Evolutionary conservation across 1,140 invertebrate genomes (phyloP), one percentile per base, ranked within the genome.

Genomic region (Acyrthosiphon pisum): DNA sequence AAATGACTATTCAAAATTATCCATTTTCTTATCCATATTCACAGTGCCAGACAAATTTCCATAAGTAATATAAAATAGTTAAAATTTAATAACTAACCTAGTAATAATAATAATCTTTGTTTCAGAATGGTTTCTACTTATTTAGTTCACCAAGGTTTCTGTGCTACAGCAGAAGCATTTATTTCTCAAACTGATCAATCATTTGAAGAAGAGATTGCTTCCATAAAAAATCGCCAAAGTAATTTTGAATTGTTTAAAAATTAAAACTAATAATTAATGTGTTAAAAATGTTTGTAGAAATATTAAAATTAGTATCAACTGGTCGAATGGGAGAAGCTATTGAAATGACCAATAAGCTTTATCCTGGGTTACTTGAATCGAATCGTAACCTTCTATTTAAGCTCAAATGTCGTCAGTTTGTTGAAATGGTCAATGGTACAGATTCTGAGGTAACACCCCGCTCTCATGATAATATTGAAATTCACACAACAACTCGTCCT

Each of bases 211-310:
- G 98, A 99, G 95, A 96, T 99, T 93, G 96, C 97, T 93, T 99
- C 98, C 84, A 99, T 99, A 94, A 99, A 98, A 96, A 99, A 99
- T 96, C 97, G 99, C 96, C 98, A 99, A 96, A 98, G 98, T 99
- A 95, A 96, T 97, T 96, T 50, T 20, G 37, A 88, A 44, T 1
- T 46, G 30, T 23, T 89, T 44, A 41, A 37, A 26, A 56, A 60
- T 68, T 41, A n/a, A n/a, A 26, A 90, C 41, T 81, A 35, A 20
- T 84, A 83, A 84, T 84, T 26, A 81, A 86, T 53, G 26, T 48
- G 46, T 81, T 53, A 22, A 37, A 23, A 23, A 89, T 44, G 93
- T 92, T 86, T 94, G 4, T 95, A 99, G 98, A 97, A 96, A 99
- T 99, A 95, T 97, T 99, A 94, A 98, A 98, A 95, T 95, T 99